phyloP scores from a whole-genome alignment of 2,888 invertebrate species.

The Pegoplata infirma region DNA sequence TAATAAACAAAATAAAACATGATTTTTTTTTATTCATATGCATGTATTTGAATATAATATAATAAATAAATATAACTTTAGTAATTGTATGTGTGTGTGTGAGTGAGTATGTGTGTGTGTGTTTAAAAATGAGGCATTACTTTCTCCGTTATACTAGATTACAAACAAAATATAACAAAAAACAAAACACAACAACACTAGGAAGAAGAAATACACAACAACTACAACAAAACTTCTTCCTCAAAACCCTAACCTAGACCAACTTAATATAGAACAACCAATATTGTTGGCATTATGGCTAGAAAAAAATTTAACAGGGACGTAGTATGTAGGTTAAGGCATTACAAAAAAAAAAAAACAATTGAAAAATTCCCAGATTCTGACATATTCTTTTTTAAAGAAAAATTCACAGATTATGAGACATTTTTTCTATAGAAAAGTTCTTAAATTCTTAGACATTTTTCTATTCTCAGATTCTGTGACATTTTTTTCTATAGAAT shows the following conservation, averaged over 20 bases:
- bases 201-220: not conserved
- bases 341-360: no score
- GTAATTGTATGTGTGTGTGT: not conserved
- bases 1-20: not conserved
- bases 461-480: no score
- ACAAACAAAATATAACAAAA: conserved; percentile 1
- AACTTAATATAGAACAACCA: conserved; percentile 1
- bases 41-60: not conserved
- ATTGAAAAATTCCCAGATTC: no score
- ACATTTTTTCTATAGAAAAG: no score
- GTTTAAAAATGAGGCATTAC: conserved; percentile 20
- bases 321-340: no score
- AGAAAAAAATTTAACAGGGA: no score
- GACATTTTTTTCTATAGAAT: no score
- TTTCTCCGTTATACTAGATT: conserved; percentile 24
- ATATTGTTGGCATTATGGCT: not conserved
- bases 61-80: not conserved
- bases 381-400: no score
- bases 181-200: not conserved
- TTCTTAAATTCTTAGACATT: no score
- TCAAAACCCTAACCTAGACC: conserved; percentile 40
- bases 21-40: not conserved
- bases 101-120: not conserved
- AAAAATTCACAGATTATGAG: no score
- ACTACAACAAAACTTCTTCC: not conserved